phyloP scores from a whole-genome alignment of 2,113 vertebrate genomes.

The Puntigrus tetrazona region DNA sequence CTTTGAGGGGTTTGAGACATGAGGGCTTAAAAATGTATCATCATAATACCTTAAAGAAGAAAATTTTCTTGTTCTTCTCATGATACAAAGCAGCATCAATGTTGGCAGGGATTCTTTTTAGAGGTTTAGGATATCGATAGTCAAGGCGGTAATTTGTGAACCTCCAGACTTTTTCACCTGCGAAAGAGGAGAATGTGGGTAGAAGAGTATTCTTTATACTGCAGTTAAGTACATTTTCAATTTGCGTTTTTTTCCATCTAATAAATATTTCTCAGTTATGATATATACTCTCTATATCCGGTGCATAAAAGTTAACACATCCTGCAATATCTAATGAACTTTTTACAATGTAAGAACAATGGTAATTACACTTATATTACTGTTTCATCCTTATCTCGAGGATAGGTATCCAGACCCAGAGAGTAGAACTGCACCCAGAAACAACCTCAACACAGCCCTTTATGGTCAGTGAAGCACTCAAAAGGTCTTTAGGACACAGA shows the following conservation, averaged over 20 bases:
- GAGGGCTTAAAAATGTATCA: neutral
- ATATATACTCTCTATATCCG: neutral
- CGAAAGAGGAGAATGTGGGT: neutral
- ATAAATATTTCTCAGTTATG: neutral
- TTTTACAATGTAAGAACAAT: neutral
- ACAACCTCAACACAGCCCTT: neutral
- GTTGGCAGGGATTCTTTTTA: conserved; percentile 77
- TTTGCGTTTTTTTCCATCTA: neutral
- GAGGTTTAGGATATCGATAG: conserved; percentile 80
- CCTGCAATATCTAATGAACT: neutral
- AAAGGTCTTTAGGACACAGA: neutral
- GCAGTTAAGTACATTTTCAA: neutral
- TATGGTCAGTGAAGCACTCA: neutral
- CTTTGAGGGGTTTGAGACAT: neutral
- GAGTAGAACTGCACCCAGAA: neutral
- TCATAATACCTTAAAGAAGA: conserved; percentile 90
- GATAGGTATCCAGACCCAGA: neutral
- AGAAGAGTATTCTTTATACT: neutral
- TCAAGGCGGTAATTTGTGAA: conserved; percentile 79
- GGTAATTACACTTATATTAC: neutral
- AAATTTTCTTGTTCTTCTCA: conserved; percentile 82
- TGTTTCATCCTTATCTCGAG: neutral
- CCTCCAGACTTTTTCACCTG: conserved; percentile 83
- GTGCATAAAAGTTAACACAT: neutral
- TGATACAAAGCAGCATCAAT: conserved; percentile 84